Evolutionary conservation across 2,797 vertebrate genomes (phyloP).

Genomic region (Lacerta viridis): DNA sequence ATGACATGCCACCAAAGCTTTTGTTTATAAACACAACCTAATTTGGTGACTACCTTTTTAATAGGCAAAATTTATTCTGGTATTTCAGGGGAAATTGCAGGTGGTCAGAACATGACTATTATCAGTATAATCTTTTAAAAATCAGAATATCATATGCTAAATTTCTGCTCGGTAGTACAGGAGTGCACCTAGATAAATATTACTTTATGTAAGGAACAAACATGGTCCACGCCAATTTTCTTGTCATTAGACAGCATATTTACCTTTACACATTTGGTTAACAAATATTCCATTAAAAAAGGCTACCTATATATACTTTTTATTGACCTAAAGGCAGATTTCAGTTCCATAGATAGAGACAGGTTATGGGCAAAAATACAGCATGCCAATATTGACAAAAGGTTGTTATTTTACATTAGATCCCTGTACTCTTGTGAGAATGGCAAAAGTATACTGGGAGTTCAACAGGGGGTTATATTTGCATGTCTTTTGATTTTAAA

Average conservation of each 20-base stretch:
- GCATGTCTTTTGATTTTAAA: not conserved
- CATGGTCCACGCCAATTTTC: not conserved
- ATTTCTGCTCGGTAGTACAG: not conserved
- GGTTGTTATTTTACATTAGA: not conserved
- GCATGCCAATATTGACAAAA: not conserved
- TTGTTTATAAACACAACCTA: not conserved
- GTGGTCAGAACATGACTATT: not conserved
- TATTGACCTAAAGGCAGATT: not conserved
- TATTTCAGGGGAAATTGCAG: not conserved
- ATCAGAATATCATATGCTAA: not conserved
- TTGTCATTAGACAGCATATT: not conserved
- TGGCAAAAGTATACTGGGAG: not conserved
- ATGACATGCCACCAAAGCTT: not conserved
- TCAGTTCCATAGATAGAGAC: not conserved
- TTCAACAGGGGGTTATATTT: not conserved
- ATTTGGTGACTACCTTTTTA: not conserved
- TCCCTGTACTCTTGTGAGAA: not conserved
- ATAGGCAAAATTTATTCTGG: not conserved
- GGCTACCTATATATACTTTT: not conserved
- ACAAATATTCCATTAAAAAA: slow-evolving; percentile 7
- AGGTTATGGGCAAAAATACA: slow-evolving; percentile 2
- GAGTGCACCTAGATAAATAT: not conserved
- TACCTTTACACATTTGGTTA: not conserved
- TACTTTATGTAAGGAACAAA: not conserved
- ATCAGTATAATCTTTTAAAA: not conserved